Evolutionary conservation across 2,113 vertebrate genomes (phyloP), one percentile per base, ranked within the genome.

Genomic region (Erythrocercus mccallii): DNA sequence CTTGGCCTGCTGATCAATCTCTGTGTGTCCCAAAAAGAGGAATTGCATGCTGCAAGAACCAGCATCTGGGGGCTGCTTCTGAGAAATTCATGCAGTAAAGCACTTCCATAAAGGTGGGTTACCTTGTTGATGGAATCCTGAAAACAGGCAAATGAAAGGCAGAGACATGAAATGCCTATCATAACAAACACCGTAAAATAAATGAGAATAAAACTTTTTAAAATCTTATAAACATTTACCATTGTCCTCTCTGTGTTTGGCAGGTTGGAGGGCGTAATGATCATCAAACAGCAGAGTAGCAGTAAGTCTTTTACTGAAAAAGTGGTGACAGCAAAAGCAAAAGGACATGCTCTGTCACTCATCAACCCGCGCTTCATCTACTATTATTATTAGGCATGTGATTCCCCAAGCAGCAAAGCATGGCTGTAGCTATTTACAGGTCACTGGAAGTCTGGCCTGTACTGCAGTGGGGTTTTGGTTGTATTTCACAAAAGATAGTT

Each of bases 401-500:
- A 65, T 45, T 90, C 65, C 45, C 69, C 15, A 42, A 37, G 88
- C 85, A 68, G 76, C 76, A 86, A 71, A 79, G 23, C 51, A 7
- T 3, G 44, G 72, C 66, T 70, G 80, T 7, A 50, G 92, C 42
- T 93, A 61, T 86, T 81, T 81, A 81, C 92, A 93, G 86, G 82
- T 86, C 92, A 62, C 71, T 82, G 80, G 69, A 92, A 90, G 51
- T 15, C 42, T 79, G 86, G 65, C 72, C 85, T 74, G 35, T 20
- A 72, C 86, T 86, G 69, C 90, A 86, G 61, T 3, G 9, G 25
- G 77, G 86, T 64, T 92, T 62, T 69, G 74, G 84, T 86, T 92
- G 68, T 88, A 53, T 88, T 95, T 95, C 93, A 86, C 50, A 68
- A 38, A 60, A 80, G 51, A 83, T 68, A 74, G 30, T n/a, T 96